Percentiles rank a stretch among this genome's conserved stretches.
phyloP scores from a whole-genome alignment of 2,888 invertebrate genomes.

The Drepana falcataria region DNA sequence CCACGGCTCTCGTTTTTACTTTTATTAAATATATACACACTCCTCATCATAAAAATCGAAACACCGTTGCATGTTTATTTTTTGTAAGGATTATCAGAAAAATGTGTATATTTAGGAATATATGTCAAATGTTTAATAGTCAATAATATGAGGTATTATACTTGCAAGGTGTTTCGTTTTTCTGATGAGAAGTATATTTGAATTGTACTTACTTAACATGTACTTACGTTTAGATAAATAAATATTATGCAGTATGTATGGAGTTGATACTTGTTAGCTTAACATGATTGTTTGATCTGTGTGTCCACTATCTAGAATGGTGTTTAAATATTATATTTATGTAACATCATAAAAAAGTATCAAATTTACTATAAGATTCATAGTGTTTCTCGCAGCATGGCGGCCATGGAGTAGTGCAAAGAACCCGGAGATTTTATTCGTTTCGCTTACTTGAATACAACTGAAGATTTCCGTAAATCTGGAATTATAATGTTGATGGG shows the following conservation, averaged over 20 bases:
- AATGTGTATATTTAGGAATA: too few relatives aligned
- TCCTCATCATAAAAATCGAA: too few relatives aligned
- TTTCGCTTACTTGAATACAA: conserved; percentile 29
- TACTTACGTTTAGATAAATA: neutral
- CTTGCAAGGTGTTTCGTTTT: too few relatives aligned
- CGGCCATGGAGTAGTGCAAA: conserved; percentile 23
- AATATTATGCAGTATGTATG: neutral
- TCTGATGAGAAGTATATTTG: neutral
- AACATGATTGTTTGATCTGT: neutral
- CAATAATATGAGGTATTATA: too few relatives aligned
- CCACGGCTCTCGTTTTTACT: too few relatives aligned
- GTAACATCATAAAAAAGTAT: neutral
- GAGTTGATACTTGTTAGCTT: neutral
- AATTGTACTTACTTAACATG: neutral
- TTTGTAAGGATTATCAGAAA: too few relatives aligned
- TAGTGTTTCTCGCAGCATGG: conserved; percentile 2
- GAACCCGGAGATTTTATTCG: conserved; percentile 29
- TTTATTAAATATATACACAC: too few relatives aligned
- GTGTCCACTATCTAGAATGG: neutral
- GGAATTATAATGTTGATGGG: conserved; percentile 45
- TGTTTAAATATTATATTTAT: neutral
- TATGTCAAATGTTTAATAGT: too few relatives aligned
- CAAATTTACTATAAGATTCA: neutral
- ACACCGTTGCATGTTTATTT: too few relatives aligned
- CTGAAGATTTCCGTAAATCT: conserved; percentile 39